These are phyloP conservation scores for Dilophus febrilis DNA, from an alignment of 2,888 invertebrate species.

Conservation along the genomic window DNA sequence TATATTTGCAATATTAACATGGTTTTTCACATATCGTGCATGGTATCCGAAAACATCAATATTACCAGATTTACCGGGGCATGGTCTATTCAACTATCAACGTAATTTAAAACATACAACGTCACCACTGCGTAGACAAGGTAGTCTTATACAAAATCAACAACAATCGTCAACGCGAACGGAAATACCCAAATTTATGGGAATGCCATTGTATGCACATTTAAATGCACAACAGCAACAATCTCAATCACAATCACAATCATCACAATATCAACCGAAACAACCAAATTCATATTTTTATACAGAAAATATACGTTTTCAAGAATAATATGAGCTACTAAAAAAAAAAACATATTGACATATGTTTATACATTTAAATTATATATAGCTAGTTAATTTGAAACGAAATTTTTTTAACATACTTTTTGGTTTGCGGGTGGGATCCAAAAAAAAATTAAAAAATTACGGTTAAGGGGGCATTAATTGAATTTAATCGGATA, in stretches of 20 bases:
- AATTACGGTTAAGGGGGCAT: no score
- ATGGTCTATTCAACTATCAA: slow-evolving; percentile 63
- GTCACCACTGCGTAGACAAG: slow-evolving; percentile 19
- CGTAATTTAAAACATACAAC: slow-evolving; percentile 20
- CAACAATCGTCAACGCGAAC: slow-evolving; percentile 26
- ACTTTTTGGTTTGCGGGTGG: no score
- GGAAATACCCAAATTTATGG: slow-evolving; percentile 50
- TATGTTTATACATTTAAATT: no score
- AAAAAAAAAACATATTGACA: no score
- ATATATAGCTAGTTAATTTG: no score
- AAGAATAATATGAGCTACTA: not conserved
- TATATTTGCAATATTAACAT: slow-evolving; percentile 67
- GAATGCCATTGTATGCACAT: slow-evolving; percentile 55
- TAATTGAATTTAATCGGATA: no score
- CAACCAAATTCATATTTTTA: not conserved
- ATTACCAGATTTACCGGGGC: slow-evolving; percentile 55
- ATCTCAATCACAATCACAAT: not conserved
- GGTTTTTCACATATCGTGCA: slow-evolving; percentile 77
- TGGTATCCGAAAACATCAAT: slow-evolving; percentile 50
- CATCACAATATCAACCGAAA: not conserved
- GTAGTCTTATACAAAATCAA: slow-evolving; percentile 5
- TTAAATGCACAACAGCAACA: slow-evolving; percentile 20
- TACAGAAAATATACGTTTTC: not conserved
- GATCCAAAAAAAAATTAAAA: no score
- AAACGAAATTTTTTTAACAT: no score